Conservation (phyloP, 2,797 vertebrate species). For the Sus cebifrons region DNA sequence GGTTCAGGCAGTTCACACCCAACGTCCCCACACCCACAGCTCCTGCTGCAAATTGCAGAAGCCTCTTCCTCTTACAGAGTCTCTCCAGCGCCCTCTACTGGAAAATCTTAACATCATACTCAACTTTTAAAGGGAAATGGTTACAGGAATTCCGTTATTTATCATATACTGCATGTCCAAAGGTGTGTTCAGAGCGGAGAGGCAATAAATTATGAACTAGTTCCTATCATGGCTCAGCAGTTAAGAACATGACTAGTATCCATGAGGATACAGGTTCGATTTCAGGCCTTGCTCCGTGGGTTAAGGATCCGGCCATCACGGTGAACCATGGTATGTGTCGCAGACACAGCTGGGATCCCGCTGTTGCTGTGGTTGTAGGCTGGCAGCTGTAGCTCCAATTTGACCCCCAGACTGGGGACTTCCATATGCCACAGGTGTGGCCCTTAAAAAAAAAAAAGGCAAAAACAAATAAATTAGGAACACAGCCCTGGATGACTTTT, state of each 20-base stretch:
- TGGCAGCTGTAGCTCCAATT: too few relatives aligned
- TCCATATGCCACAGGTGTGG: too few relatives aligned
- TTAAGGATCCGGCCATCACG: too few relatives aligned
- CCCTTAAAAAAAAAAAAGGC: too few relatives aligned
- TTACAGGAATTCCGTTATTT: background rate
- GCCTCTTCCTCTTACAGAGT: background rate
- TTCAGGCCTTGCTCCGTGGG: too few relatives aligned
- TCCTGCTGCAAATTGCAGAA: background rate
- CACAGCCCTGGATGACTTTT: background rate
- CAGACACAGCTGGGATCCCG: too few relatives aligned
- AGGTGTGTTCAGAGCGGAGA: background rate
- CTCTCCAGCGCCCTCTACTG: conserved; percentile 69
- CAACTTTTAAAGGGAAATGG: background rate
- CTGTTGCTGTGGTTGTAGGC: too few relatives aligned
- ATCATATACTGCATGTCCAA: background rate
- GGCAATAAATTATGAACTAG: background rate
- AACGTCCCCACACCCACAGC: background rate
- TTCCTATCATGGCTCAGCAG: too few relatives aligned
- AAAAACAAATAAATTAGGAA: background rate
- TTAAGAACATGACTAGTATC: too few relatives aligned
- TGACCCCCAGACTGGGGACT: too few relatives aligned
- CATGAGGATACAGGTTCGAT: too few relatives aligned
- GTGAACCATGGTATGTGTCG: too few relatives aligned
- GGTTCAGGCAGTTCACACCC: background rate
- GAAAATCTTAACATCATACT: background rate